Percentiles rank a stretch among this genome's conserved stretches.
These are phyloP conservation scores for Pyrocephalus nanus DNA, from an alignment of 2,797 vertebrate species.

Conservation along the genomic window DNA sequence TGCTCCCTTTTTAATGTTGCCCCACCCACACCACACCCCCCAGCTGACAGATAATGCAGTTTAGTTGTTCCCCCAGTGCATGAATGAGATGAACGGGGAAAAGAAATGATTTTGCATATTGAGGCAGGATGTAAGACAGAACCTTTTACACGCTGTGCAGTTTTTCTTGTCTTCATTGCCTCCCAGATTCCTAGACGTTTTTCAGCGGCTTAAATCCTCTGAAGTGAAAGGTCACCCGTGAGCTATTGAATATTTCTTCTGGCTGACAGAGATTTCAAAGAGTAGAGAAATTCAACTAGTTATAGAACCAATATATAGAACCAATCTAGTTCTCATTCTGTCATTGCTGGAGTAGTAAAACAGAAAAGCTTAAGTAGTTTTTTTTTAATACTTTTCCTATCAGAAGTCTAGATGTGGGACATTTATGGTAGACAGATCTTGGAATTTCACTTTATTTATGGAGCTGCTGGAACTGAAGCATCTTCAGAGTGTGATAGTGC, in stretches of 20 bases:
- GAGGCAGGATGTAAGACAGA: background rate
- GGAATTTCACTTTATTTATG: background rate
- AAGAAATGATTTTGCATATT: background rate
- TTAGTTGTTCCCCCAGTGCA: background rate
- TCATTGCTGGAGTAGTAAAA: background rate
- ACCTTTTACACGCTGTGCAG: background rate
- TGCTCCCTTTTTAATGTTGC: background rate
- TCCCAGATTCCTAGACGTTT: background rate
- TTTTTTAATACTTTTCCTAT: background rate
- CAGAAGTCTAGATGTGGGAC: background rate
- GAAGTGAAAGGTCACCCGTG: background rate
- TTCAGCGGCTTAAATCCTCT: background rate
- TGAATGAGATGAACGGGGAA: background rate
- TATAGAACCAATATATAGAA: background rate
- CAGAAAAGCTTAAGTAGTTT: background rate
- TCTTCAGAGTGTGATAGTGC: background rate
- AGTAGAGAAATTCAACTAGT: background rate
- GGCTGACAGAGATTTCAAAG: background rate
- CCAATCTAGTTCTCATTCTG: background rate
- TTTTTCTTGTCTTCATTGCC: background rate
- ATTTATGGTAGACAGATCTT: background rate
- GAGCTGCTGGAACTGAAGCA: background rate
- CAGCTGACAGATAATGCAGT: background rate
- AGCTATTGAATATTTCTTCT: background rate
- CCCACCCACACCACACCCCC: rapidly evolving